These are phyloP conservation scores for Pegoplata infirma DNA, from an alignment of 2,888 invertebrate genomes.

Conservation along the genomic window DNA sequence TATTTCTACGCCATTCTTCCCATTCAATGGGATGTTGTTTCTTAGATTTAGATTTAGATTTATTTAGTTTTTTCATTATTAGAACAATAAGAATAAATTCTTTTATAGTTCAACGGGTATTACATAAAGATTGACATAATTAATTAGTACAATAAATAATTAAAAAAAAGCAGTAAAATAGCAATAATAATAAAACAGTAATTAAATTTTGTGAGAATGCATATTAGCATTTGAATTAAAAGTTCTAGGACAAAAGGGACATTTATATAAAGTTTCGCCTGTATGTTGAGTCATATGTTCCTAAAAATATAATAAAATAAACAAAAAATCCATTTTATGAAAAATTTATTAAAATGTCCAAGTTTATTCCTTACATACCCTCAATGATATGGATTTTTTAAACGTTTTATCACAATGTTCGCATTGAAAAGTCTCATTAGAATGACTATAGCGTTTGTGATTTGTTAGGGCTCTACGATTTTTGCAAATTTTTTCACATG, in stretches of 20 bases:
- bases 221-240: constrained; percentile 77
- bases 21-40: constrained; percentile 75
- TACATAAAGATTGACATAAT: too few relatives aligned
- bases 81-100: too few relatives aligned
- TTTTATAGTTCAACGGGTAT: too few relatives aligned
- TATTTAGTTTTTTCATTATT: too few relatives aligned
- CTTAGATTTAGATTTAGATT: too few relatives aligned
- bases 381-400: constrained; percentile 74
- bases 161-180: too few relatives aligned
- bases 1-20: constrained; percentile 72
- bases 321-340: too few relatives aligned
- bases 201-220: constrained; percentile 76
- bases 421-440: constrained; percentile 70
- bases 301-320: constrained; percentile 55
- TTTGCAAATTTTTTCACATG: constrained; percentile 74
- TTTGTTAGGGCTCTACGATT: constrained; percentile 75
- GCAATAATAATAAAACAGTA: too few relatives aligned
- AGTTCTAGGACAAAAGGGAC: constrained; percentile 76
- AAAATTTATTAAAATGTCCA: too few relatives aligned
- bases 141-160: too few relatives aligned
- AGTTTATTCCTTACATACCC: constrained; percentile 64
- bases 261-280: constrained; percentile 75
- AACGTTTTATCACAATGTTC: constrained; percentile 76
- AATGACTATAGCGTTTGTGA: constrained; percentile 75
- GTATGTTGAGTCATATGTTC: constrained; percentile 77